Conservation (phyloP, 2,113 vertebrate genomes). For the Elephantulus edwardii region DNA sequence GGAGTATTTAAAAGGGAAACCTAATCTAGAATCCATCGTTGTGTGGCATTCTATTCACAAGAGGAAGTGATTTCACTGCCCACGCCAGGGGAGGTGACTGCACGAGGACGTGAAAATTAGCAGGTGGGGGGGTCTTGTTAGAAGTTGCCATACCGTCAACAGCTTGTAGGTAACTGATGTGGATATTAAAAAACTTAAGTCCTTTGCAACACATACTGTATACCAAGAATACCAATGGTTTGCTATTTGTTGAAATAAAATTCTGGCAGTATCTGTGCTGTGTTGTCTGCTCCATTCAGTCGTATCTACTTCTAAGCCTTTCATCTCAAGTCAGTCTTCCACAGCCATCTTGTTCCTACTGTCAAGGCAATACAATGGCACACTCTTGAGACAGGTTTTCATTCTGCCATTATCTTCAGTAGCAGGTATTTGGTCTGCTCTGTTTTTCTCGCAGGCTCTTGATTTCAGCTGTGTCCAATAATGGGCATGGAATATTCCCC, state of each 20-base stretch:
- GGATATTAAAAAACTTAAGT: too few species aligned
- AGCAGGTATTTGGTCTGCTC: background rate
- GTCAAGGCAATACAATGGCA: background rate
- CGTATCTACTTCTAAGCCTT: background rate
- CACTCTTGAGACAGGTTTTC: background rate
- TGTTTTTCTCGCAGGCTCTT: background rate
- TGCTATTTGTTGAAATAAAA: too few species aligned
- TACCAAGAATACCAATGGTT: too few species aligned
- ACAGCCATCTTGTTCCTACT: constrained; percentile 6
- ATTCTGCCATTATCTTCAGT: background rate
- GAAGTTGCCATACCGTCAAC: too few species aligned
- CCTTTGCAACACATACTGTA: too few species aligned
- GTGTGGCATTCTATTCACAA: too few species aligned
- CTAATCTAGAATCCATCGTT: too few species aligned
- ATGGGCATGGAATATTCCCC: background rate
- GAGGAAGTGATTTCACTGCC: too few species aligned
- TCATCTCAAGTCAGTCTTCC: constrained; percentile 25
- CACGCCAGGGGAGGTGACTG: too few species aligned
- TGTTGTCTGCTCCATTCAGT: constrained; percentile 27
- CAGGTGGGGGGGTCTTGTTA: too few species aligned
- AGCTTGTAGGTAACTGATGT: too few species aligned
- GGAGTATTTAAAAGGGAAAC: background rate
- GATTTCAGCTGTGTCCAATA: background rate
- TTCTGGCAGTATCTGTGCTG: constrained; percentile 32
- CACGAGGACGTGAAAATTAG: too few species aligned